Conservation (phyloP, 2,113 vertebrate genomes). For the Hyperopisus bebe region DNA sequence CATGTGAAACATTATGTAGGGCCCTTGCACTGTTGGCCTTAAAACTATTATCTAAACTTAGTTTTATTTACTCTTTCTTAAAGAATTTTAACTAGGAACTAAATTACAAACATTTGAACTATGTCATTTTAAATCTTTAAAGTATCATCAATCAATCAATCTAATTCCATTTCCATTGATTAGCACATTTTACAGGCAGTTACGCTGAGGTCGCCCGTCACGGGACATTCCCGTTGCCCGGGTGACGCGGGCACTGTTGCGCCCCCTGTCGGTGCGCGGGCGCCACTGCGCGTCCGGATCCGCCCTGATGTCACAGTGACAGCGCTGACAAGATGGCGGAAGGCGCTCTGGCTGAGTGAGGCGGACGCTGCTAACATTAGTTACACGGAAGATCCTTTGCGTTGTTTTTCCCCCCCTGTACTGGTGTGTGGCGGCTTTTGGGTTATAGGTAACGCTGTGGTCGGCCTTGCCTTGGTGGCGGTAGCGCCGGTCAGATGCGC, state of each 20-base stretch:
- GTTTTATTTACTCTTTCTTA: neutral
- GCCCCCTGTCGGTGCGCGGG: constrained; percentile 13
- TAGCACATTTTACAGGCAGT: neutral
- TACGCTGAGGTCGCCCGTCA: neutral
- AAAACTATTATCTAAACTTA: neutral
- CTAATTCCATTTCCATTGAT: neutral
- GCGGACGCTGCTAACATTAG: constrained; percentile 35
- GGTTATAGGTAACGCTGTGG: neutral
- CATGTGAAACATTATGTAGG: neutral
- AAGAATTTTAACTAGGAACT: neutral
- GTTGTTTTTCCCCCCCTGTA: neutral
- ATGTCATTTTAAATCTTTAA: neutral
- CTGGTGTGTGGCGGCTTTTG: neutral
- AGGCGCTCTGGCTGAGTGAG: constrained; percentile 57
- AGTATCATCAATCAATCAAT: neutral
- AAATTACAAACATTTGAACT: neutral
- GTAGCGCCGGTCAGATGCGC: neutral
- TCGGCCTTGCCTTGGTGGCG: neutral
- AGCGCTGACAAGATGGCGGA: constrained; percentile 68
- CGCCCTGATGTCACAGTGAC: constrained; percentile 43
- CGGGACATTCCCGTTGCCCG: neutral
- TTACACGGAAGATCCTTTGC: neutral
- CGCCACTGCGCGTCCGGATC: constrained; percentile 20
- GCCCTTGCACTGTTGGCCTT: neutral
- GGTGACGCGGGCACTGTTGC: neutral